A percentile compares a stretch with the other conserved stretches of the same genome.
These are phyloP conservation scores for Polymixis flavicincta DNA, from an alignment of 2,888 invertebrate genomes.

Conservation along the genomic window DNA sequence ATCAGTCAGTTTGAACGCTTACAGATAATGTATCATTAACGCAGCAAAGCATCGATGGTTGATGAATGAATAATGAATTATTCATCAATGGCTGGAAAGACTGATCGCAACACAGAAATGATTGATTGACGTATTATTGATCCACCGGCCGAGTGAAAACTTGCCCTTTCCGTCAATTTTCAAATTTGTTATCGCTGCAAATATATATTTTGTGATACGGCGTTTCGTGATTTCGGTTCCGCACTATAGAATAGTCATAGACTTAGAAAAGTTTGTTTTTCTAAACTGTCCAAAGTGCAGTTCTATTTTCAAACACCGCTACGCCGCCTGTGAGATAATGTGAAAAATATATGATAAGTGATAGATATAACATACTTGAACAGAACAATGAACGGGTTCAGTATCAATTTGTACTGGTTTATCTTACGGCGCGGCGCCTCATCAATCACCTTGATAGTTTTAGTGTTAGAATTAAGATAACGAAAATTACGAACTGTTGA, in stretches of 20 bases:
- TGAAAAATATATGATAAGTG: conserved; percentile 31
- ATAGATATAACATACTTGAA: conserved; percentile 36
- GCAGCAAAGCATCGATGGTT: conserved; percentile 70
- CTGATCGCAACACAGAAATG: conserved; percentile 75
- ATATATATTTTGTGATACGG: conserved; percentile 62
- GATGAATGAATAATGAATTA: conserved; percentile 72
- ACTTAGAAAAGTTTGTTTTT: conserved; percentile 22
- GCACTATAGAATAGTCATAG: conserved; percentile 41
- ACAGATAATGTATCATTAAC: conserved; percentile 62
- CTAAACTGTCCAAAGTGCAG: conserved; percentile 31
- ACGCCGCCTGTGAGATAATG: conserved; percentile 19
- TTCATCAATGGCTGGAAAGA: conserved; percentile 72
- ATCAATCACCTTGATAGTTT: conserved; percentile 59
- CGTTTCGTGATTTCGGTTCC: conserved; percentile 46
- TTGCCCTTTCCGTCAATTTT: conserved; percentile 67
- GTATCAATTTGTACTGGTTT: conserved; percentile 41
- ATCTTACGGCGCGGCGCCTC: conserved; percentile 37
- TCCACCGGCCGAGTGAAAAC: conserved; percentile 51
- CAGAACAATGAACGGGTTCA: conserved; percentile 26
- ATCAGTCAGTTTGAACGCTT: conserved; percentile 62
- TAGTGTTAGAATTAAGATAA: conserved; percentile 54
- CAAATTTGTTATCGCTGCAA: conserved; percentile 64
- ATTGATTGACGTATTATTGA: conserved; percentile 74
- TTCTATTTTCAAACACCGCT: conserved; percentile 46
- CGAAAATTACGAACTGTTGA: conserved; percentile 62